These are phyloP conservation scores for Amblyjoppa fuscipennis DNA, from an alignment of 2,888 invertebrate genomes.

Conservation along the genomic window DNA sequence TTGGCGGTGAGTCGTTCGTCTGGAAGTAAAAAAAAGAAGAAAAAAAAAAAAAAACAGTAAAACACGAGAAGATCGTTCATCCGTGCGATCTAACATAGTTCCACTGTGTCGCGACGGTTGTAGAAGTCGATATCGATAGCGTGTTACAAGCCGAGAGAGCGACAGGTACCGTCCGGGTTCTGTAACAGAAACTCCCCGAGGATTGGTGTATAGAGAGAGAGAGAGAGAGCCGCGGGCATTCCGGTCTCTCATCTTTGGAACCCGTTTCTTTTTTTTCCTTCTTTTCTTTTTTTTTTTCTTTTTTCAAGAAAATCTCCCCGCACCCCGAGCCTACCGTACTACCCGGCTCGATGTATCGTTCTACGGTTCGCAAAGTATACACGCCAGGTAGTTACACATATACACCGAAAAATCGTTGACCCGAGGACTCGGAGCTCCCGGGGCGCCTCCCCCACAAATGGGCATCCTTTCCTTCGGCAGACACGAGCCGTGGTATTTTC, in stretches of 20 bases:
- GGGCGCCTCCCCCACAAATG: constrained; percentile 54
- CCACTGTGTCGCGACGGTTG: constrained; percentile 50
- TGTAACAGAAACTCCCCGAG: constrained; percentile 54
- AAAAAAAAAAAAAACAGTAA: constrained; percentile 19
- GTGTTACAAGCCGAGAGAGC: constrained; percentile 20
- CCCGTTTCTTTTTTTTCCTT: constrained; percentile 2
- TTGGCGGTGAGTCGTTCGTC: constrained; percentile 21
- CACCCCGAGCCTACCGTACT: constrained; percentile 69
- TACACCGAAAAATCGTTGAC: constrained; percentile 26
- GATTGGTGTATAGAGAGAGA: constrained; percentile 19
- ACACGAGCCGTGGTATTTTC: constrained; percentile 31
- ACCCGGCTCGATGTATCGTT: constrained; percentile 25
- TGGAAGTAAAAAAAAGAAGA: constrained; percentile 28
- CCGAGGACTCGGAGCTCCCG: constrained; percentile 12
- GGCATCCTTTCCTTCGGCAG: constrained; percentile 35
- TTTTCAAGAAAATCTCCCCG: constrained; percentile 68
- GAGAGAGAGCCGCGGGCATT: constrained; percentile 43
- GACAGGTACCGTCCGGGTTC: constrained; percentile 46
- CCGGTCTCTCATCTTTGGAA: constrained; percentile 41
- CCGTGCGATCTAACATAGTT: constrained; percentile 56
- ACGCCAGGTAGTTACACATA: background rate
- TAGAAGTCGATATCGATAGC: constrained; percentile 51
- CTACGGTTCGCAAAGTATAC: background rate
- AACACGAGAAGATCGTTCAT: constrained; percentile 40
- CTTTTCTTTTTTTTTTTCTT: background rate